Percentiles rank a stretch among this genome's conserved stretches.
Evolutionary conservation across 2,113 vertebrate genomes (phyloP).

Genomic region (Spea bombifrons): DNA sequence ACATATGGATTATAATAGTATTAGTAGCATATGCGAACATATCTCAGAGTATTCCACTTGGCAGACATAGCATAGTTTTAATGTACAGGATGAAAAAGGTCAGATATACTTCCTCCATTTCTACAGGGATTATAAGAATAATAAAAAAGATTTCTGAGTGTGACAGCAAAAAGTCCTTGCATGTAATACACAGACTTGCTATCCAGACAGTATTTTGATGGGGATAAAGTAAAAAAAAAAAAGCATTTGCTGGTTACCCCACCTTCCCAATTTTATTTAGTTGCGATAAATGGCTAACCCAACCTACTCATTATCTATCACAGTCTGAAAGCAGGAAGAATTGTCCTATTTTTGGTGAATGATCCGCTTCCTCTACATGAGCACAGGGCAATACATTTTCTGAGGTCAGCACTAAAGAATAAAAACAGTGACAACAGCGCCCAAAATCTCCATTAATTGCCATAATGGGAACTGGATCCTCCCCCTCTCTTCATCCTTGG

Average conservation of each 20-base stretch:
- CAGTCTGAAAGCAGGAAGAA: conserved; percentile 8
- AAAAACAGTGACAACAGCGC: too few relatives aligned
- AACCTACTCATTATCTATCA: conserved; percentile 20
- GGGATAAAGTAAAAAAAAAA: background rate
- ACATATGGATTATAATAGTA: too few relatives aligned
- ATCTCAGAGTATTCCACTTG: too few relatives aligned
- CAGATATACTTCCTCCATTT: background rate
- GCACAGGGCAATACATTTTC: conserved; percentile 17
- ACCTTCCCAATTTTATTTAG: conserved; percentile 11
- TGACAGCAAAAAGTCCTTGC: background rate
- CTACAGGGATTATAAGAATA: background rate
- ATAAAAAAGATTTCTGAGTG: too few relatives aligned
- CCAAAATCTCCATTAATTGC: too few relatives aligned
- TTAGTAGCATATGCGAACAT: too few relatives aligned
- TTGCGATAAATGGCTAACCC: conserved; percentile 18
- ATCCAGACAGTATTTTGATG: background rate
- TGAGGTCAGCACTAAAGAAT: too few relatives aligned
- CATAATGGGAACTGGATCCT: too few relatives aligned
- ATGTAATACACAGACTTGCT: background rate
- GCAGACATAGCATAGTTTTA: too few relatives aligned
- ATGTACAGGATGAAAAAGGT: background rate
- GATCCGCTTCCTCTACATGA: conserved; percentile 3
- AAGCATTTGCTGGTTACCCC: conserved; percentile 25
- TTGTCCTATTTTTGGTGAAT: conserved; percentile 25
- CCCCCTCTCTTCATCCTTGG: too few relatives aligned